These are phyloP conservation scores for Himalopsyche japonica DNA, from an alignment of 2,888 invertebrate genomes.

Conservation along the genomic window DNA sequence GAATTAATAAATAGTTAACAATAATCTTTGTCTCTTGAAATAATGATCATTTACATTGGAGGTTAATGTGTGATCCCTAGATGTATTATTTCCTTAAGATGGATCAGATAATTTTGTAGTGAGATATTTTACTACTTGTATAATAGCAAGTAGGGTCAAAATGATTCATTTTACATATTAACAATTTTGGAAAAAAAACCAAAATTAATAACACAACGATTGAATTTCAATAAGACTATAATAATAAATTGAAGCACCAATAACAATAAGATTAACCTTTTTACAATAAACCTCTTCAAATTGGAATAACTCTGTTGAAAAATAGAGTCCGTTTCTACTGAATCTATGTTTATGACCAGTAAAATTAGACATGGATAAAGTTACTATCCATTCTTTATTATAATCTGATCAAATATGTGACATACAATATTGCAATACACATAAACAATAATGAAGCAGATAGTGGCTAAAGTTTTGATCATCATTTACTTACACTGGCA, in stretches of 20 bases:
- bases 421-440: background rate
- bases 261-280: background rate
- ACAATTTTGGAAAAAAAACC: too few species aligned
- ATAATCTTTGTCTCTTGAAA: too few species aligned
- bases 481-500: background rate
- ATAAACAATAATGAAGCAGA: background rate
- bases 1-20: too few species aligned
- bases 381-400: background rate
- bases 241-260: background rate
- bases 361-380: background rate
- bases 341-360: too few species aligned
- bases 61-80: too few species aligned
- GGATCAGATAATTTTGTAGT: too few species aligned
- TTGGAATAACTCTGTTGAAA: background rate
- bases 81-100: too few species aligned
- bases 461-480: background rate
- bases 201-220: too few species aligned
- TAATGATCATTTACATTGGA: too few species aligned
- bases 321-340: background rate
- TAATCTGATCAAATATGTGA: background rate
- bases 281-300: background rate
- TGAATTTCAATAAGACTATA: background rate
- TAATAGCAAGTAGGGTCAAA: too few species aligned
- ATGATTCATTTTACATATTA: too few species aligned
- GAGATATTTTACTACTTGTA: too few species aligned